Percentiles rank a stretch among this genome's conserved stretches.
phyloP scores from a whole-genome alignment of 2,113 vertebrate genomes.

The Tetraodon nigroviridis region DNA sequence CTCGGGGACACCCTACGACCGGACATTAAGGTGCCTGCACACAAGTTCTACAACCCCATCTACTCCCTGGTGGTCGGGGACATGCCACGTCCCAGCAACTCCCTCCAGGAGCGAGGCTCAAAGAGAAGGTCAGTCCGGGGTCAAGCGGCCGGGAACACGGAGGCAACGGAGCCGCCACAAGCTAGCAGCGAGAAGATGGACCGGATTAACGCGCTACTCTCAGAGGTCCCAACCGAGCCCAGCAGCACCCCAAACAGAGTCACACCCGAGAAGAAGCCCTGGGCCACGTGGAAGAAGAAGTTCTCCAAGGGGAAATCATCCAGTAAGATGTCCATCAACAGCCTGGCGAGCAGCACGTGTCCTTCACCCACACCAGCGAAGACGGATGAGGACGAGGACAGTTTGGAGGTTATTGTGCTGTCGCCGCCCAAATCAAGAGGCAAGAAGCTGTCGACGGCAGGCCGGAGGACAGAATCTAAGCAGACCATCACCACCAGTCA shows the following conservation, averaged over 20 bases:
- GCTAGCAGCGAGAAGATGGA: conserved; percentile 46
- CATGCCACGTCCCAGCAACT: not conserved
- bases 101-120: conserved; percentile 20
- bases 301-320: not conserved
- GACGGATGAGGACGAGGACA: conserved; percentile 28
- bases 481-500: conserved; percentile 20
- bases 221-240: conserved; percentile 10
- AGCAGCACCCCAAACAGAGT: not conserved
- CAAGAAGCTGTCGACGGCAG: conserved; percentile 29
- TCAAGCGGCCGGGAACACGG: not conserved
- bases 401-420: conserved; percentile 9
- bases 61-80: conserved; percentile 78
- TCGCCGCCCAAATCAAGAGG: conserved; percentile 11
- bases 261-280: conserved; percentile 10
- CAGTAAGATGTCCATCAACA: conserved; percentile 21
- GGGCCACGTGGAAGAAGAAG: not conserved
- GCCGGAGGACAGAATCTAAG: conserved; percentile 8
- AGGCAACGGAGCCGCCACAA: not conserved
- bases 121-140: conserved; percentile 1
- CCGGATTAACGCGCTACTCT: not conserved
- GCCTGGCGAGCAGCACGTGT: not conserved
- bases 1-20: conserved; percentile 54
- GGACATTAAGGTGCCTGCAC: conserved; percentile 77
- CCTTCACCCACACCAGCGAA: conserved; percentile 4
- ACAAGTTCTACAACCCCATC: conserved; percentile 92